Evolutionary conservation across 2,113 vertebrate genomes (phyloP).

Genomic region (Gallinago paraguaiae): DNA sequence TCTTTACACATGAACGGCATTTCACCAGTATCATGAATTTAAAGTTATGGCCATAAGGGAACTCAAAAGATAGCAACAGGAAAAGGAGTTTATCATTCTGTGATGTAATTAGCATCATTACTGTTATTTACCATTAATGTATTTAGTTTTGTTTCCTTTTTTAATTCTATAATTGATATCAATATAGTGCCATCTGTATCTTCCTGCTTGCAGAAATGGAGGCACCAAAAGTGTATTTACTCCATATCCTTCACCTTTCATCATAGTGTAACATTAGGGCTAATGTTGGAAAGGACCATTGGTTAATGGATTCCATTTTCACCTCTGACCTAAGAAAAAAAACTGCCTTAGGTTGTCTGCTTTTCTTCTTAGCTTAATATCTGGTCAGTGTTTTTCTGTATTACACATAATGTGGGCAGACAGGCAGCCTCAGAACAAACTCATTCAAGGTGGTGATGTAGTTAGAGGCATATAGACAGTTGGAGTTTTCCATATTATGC

Average conservation of each 20-base stretch:
- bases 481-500: not conserved
- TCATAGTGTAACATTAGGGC: not conserved
- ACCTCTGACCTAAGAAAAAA: not conserved
- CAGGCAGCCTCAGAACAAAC: not conserved
- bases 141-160: not conserved
- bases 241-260: not conserved
- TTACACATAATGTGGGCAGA: not conserved
- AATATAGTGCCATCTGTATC: not conserved
- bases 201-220: not conserved
- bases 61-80: not conserved
- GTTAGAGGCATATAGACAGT: accelerated
- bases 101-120: not conserved
- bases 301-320: not conserved
- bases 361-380: not conserved
- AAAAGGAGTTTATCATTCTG: not conserved
- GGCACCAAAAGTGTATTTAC: not conserved
- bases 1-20: not conserved
- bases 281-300: not conserved
- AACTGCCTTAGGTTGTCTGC: not conserved
- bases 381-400: not conserved
- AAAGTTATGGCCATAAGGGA: not conserved
- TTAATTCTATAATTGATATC: not conserved
- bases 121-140: not conserved
- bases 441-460: not conserved
- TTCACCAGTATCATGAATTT: not conserved